A percentile compares a stretch with the other conserved stretches of the same genome.
These are phyloP conservation scores for Oithona nana DNA, from an alignment of 2,888 invertebrate species.

Conservation along the genomic window DNA sequence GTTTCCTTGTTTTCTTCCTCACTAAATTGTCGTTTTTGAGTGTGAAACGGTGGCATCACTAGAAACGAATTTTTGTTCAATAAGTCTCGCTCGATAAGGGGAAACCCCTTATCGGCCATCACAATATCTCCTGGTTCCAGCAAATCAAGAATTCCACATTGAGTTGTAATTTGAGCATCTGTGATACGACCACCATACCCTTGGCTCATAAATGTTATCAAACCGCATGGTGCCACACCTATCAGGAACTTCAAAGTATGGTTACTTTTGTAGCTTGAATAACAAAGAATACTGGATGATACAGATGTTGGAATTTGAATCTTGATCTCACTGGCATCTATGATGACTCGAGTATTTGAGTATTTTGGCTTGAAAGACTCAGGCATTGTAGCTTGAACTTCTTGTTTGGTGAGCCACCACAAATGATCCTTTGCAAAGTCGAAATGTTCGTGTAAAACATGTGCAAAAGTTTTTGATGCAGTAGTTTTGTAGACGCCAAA, in stretches of 20 bases:
- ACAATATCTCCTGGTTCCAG: neutral
- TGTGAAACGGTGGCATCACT: neutral
- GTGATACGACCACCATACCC: neutral
- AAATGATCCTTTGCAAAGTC: neutral
- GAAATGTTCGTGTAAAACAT: neutral
- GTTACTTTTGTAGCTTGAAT: neutral
- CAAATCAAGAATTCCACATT: neutral
- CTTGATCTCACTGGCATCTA: neutral
- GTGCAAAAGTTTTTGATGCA: neutral
- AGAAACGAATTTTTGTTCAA: neutral
- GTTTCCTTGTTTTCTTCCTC: neutral
- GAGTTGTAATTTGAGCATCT: neutral
- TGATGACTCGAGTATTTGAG: neutral
- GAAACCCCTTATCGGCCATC: conserved; percentile 2
- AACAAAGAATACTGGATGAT: neutral
- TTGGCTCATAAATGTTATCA: neutral
- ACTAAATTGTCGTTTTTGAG: neutral
- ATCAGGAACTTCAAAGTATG: neutral
- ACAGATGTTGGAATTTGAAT: neutral
- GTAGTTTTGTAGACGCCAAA: neutral
- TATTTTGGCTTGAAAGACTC: neutral
- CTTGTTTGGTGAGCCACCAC: neutral
- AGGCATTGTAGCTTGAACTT: neutral
- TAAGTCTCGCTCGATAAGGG: neutral
- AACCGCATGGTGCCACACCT: neutral